A percentile compares a stretch with the other conserved stretches of the same genome.
Conservation (phyloP, 2,113 vertebrate genomes). For the Xenopus borealis region DNA sequence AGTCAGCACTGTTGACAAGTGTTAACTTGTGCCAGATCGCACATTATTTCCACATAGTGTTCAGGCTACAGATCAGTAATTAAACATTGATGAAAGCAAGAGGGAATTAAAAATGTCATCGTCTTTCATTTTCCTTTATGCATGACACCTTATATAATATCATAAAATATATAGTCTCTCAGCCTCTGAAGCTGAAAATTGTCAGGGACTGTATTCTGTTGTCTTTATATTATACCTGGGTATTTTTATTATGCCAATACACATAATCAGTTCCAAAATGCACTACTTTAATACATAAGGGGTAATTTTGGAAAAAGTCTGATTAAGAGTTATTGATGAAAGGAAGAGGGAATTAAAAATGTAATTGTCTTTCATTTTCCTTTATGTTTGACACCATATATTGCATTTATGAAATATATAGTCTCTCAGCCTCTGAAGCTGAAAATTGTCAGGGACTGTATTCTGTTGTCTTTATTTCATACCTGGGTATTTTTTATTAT, state of each 20-base stretch:
- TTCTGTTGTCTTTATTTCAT: too few species aligned
- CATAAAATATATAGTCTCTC: neutral
- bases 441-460: too few species aligned
- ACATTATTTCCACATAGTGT: constrained; percentile 36
- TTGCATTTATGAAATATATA: neutral
- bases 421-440: too few species aligned
- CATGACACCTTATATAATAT: neutral
- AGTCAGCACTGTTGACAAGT: constrained; percentile 44
- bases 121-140: constrained; percentile 4
- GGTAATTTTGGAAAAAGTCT: too few species aligned
- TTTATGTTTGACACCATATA: neutral
- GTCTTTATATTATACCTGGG: too few species aligned
- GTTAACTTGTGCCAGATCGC: constrained; percentile 39
- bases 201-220: too few species aligned
- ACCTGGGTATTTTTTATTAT: too few species aligned
- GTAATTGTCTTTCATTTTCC: neutral
- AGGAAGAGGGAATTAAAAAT: constrained; percentile 6
- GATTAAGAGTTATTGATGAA: neutral
- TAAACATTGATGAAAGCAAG: constrained; percentile 17
- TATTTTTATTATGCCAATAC: too few species aligned
- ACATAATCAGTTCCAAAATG: too few species aligned
- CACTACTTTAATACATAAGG: too few species aligned
- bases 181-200: too few species aligned
- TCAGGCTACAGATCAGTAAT: constrained; percentile 35
- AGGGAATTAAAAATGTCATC: constrained; percentile 8